These are phyloP conservation scores for Myiopsitta monachus DNA, from an alignment of 2,113 vertebrate species.

Conservation along the genomic window DNA sequence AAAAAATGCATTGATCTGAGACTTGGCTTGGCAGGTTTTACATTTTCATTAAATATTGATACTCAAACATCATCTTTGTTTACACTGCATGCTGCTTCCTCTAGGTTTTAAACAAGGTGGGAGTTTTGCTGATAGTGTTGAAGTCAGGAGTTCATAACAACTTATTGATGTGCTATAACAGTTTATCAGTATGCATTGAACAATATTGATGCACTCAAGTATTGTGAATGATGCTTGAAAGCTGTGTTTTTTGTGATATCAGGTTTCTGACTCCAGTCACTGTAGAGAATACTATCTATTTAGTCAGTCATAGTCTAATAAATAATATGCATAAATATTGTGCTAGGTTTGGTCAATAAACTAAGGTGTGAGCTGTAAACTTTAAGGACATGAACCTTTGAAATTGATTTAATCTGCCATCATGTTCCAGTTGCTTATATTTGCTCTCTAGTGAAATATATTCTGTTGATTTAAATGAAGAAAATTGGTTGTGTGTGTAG, in stretches of 20 bases:
- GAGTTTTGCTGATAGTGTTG: background rate
- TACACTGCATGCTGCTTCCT: conserved; percentile 12
- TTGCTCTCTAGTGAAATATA: background rate
- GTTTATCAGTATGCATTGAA: background rate
- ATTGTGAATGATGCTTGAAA: background rate
- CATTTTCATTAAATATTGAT: conserved; percentile 66
- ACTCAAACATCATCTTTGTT: conserved; percentile 49
- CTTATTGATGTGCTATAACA: background rate
- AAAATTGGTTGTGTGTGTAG: background rate
- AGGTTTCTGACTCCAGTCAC: background rate
- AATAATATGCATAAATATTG: background rate
- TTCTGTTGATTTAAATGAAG: background rate
- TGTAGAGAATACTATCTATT: background rate
- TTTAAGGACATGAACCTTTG: background rate
- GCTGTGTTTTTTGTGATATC: background rate
- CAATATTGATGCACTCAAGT: background rate
- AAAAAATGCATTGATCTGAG: conserved; percentile 13
- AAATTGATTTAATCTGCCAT: background rate
- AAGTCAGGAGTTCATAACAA: conserved; percentile 6
- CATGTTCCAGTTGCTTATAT: background rate
- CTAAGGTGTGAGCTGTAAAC: background rate
- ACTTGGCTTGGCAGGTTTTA: conserved; percentile 42
- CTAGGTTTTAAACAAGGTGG: conserved; percentile 1
- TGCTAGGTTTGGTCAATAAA: background rate
- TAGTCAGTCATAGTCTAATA: background rate